Base-by-base conservation (phyloP, 2,888 invertebrate genomes). In the Periphyllus acericola region DNA sequence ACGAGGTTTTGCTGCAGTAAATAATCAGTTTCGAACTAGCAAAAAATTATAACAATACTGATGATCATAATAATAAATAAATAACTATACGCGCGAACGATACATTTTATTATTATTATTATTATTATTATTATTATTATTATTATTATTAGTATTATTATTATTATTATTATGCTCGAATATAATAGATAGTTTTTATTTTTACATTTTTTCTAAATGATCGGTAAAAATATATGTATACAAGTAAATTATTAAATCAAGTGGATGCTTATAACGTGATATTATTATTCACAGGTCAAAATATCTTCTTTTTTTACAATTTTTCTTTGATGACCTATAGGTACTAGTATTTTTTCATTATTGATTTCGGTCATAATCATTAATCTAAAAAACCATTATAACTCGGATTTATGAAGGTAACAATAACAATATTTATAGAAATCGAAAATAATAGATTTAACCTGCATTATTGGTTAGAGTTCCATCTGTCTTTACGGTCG, bases 31-130 rank as follows among this genome's bases (percentile, higher is more conserved):
- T 84, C 34, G 84, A 84, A 68, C 76, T 78, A 52, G 32, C 3
- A 32, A 76, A 46, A 84, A 46, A 74, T 36, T 25, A 36, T 21
- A 74, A 74, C 6, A 74, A 71, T 71, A 29, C 9, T 29, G 29
- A 74, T 25, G 52, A 52, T 66, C 46, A 36, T 71, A 82, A 82
- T 82, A 72, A 72, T 72, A 72, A 81, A 80, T 66, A 80, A 71
- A 72, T 82, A 72, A 29, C 40, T 71, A 71, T 80, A 36, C 40
- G 32, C 60, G 6, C 21, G 68, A 68, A 81, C 68, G 40, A 60
- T 34, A 60, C 79, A 66, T 32, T 55, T 55, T 5, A 36, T 36
- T 36, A 75, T 25, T 46, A 76, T 78, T 40, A 75, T 25, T 46
- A 46, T n/a, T 32, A n/a, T 25, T 46, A 46, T n/a, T 32, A n/a